A percentile compares a stretch with the other conserved stretches of the same genome.
These are phyloP conservation scores for Meghimatium bilineatum DNA, from an alignment of 2,888 invertebrate species.

Conservation along the genomic window DNA sequence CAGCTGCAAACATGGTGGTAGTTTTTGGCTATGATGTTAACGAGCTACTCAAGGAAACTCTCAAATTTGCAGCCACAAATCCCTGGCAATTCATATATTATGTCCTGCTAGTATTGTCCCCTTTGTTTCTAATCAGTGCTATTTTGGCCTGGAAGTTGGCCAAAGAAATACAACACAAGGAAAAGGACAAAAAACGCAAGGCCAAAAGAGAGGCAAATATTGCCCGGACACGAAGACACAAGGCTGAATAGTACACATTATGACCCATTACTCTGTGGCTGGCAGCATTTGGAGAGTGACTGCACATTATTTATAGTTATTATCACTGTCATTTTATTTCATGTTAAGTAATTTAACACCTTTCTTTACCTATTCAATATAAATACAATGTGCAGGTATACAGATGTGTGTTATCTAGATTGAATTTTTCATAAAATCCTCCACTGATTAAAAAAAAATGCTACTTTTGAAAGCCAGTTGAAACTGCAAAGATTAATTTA, in stretches of 20 bases:
- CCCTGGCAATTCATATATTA: slow-evolving; percentile 79
- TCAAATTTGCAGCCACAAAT: slow-evolving; percentile 76
- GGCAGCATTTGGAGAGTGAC: slow-evolving; percentile 32
- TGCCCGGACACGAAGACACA: slow-evolving; percentile 71
- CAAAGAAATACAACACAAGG: slow-evolving; percentile 79
- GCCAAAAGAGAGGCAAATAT: slow-evolving; percentile 78
- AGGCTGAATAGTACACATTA: slow-evolving; percentile 49
- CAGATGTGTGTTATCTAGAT: not conserved
- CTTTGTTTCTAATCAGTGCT: slow-evolving; percentile 79
- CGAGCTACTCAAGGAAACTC: slow-evolving; percentile 63
- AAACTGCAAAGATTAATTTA: too few relatives aligned
- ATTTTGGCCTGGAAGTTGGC: slow-evolving; percentile 80
- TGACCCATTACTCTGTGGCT: slow-evolving; percentile 1
- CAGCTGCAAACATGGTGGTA: slow-evolving; percentile 34
- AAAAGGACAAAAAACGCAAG: slow-evolving; percentile 78
- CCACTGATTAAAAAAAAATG: too few relatives aligned
- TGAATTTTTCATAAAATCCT: not conserved
- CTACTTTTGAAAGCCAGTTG: too few relatives aligned
- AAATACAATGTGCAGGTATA: not conserved
- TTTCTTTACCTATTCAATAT: not conserved
- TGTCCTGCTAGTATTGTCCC: slow-evolving; percentile 79
- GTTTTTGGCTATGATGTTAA: slow-evolving; percentile 72
- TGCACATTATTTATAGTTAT: slow-evolving; percentile 14
- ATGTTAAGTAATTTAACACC: not conserved
- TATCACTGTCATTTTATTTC: not conserved